Base-by-base conservation (phyloP, 1,140 invertebrate genomes). In the Argopecten irradians region DNA sequence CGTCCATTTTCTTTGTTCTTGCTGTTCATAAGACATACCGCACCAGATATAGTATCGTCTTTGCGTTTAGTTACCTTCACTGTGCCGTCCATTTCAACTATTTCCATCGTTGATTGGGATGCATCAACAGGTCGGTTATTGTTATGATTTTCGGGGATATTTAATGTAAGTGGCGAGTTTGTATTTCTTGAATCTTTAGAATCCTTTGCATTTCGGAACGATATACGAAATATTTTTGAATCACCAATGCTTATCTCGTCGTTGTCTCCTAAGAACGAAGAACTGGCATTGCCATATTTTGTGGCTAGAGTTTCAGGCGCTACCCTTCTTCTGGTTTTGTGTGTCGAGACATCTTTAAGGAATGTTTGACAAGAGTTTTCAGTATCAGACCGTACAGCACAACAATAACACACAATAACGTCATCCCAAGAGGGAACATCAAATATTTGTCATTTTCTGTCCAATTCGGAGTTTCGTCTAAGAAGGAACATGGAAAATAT, bases 21-120 rank as follows among this genome's bases (percentile, higher is more conserved):
- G 8, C 88, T 82, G 83, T 89, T 92, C 86, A 91, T 89, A 7
- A 91, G 82, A 86, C 92, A 92, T 14, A 92, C 91, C 19, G 85
- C 88, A 0, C 92, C 92, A 0, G 82, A n/a, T 19, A 83, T 16
- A 1, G 35, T 87, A 0, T 86, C 84, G 0, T 85, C 89, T 22
- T 87, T 85, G 22, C 87, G 71, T 0, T 36, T 82, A 3, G 89
- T 83, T 16, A 86, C 34, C n/a, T 90, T 88, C 9, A 88, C 89
- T 3, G 88, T 89, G 0, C 92, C 92, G 85, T 91, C 91, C 86
- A 91, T 90, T 36, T 91, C 92, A 22, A 88, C 87, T 9, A 92
- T 28, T 41, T 85, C 19, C 46, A 86, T 33, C 2, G n/a, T n/a
- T 3, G 28, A 33, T 33, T 28, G 9, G 13, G n/a, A 19, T 5